Conservation (phyloP, 2,888 invertebrate genomes). For the Cryptops parisi region DNA sequence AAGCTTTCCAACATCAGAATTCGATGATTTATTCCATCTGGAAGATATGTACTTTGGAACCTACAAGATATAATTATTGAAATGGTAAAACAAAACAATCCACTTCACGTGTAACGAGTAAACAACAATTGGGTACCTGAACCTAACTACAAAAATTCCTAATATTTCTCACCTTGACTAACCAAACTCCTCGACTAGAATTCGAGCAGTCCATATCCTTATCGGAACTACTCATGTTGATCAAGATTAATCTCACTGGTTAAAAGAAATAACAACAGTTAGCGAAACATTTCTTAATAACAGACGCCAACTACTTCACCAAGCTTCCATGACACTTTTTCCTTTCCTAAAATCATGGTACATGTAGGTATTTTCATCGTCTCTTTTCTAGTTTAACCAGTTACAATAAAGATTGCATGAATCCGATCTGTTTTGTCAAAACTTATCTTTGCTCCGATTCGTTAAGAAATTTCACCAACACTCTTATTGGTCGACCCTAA, state of each 20-base stretch:
- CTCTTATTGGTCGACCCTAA: too few species aligned
- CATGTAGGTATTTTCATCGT: too few species aligned
- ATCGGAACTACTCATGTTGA: constrained; percentile 12
- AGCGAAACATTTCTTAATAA: too few species aligned
- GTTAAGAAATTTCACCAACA: too few species aligned
- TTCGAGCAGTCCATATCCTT: constrained; percentile 60
- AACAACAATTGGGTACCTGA: not conserved
- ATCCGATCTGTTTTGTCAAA: too few species aligned
- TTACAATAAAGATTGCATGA: too few species aligned
- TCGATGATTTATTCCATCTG: constrained; percentile 85
- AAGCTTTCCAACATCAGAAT: constrained; percentile 84
- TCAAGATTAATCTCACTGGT: too few species aligned
- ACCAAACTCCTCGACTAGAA: constrained; percentile 83
- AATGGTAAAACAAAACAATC: not conserved
- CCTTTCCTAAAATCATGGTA: too few species aligned
- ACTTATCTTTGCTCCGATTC: too few species aligned
- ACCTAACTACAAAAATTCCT: not conserved
- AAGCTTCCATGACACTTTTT: not conserved
- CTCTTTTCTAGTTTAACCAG: too few species aligned
- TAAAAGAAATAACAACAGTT: too few species aligned
- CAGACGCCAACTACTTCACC: not conserved
- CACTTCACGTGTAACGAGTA: not conserved
- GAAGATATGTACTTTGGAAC: constrained; percentile 88
- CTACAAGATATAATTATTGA: constrained; percentile 25
- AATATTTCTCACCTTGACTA: constrained; percentile 53